Evolutionary conservation across 2,797 vertebrate species (phyloP).

Genomic region (Calcarius lapponicus): DNA sequence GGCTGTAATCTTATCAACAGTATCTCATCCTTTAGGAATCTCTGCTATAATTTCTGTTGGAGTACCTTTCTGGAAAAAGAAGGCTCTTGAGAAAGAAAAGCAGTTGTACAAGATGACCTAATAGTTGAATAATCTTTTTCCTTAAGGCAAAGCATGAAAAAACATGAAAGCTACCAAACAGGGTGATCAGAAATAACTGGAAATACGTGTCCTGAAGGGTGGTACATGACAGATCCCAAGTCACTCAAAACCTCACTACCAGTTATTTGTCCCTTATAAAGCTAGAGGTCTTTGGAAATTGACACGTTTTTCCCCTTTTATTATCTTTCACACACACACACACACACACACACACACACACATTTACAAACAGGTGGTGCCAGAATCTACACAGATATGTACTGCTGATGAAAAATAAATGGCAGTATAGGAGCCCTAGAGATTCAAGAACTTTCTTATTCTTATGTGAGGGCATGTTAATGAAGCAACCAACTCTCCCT

Average conservation of each 20-base stretch:
- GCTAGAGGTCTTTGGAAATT: neutral
- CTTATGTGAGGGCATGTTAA: neutral
- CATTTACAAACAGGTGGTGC: neutral
- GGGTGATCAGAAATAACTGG: slow-evolving; percentile 53
- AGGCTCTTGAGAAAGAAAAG: slow-evolving; percentile 6
- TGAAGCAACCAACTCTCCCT: neutral
- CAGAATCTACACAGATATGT: neutral
- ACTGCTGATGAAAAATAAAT: neutral
- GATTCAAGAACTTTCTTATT: neutral
- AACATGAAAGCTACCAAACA: slow-evolving; percentile 33
- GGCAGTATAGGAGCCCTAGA: neutral
- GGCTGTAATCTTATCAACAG: neutral
- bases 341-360: neutral
- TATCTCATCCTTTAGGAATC: slow-evolving; percentile 13
- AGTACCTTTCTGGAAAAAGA: slow-evolving; percentile 23
- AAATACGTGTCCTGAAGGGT: neutral
- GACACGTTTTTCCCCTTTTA: neutral
- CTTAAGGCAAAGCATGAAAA: slow-evolving; percentile 44
- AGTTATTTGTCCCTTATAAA: neutral
- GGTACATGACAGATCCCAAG: neutral
- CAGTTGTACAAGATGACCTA: slow-evolving; percentile 18
- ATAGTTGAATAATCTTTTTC: slow-evolving; percentile 36
- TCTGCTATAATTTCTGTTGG: neutral
- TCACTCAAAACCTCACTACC: neutral
- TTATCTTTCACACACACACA: neutral